These are phyloP conservation scores for Sarcophaga subvicina DNA, from an alignment of 2,888 invertebrate species.

Conservation along the genomic window DNA sequence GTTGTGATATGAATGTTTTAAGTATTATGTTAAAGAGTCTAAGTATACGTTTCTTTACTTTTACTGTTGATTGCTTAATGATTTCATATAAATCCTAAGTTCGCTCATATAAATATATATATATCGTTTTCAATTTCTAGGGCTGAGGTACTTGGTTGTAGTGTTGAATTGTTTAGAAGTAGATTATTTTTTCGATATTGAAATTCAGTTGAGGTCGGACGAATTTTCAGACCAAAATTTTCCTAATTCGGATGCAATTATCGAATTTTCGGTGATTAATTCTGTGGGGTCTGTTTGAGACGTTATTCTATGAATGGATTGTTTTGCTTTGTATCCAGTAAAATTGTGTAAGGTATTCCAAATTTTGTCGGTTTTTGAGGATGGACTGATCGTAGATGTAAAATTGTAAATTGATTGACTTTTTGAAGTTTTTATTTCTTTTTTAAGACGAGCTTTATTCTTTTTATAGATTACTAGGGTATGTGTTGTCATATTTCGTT, in stretches of 20 bases:
- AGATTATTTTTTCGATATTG: neutral
- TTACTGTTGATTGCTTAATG: no score
- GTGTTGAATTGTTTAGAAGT: no score
- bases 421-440: slow-evolving; percentile 42
- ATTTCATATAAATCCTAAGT: no score
- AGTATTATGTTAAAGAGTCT: no score
- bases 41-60: no score
- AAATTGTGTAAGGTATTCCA: slow-evolving; percentile 32
- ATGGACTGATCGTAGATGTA: slow-evolving; percentile 39
- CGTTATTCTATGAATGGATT: neutral
- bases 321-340: neutral
- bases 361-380: slow-evolving; percentile 13
- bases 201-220: neutral
- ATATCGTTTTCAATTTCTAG: no score
- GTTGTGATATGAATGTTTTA: no score
- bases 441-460: no score
- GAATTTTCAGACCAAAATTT: slow-evolving; percentile 19
- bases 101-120: no score
- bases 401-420: slow-evolving; percentile 27
- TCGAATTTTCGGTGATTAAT: neutral
- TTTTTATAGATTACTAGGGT: no score
- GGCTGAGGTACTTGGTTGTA: no score
- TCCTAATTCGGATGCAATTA: slow-evolving; percentile 14
- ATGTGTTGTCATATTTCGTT: no score
- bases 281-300: neutral